A percentile compares a stretch with the other conserved stretches of the same genome.
Evolutionary conservation across 2,888 invertebrate species (phyloP).

Genomic region (Drosophila histrio): DNA sequence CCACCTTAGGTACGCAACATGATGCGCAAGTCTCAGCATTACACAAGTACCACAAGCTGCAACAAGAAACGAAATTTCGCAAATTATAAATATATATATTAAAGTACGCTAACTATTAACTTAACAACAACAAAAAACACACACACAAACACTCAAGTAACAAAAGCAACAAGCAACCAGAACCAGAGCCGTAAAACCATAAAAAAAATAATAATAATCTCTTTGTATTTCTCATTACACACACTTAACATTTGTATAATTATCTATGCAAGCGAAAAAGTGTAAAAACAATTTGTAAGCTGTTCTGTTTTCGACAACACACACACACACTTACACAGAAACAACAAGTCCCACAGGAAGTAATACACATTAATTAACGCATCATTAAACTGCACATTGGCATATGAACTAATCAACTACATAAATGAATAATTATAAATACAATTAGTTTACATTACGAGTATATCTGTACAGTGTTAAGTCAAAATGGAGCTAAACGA

Average conservation of each 20-base stretch:
- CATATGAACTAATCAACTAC: constrained; percentile 68
- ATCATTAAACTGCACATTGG: constrained; percentile 58
- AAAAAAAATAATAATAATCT: constrained; percentile 7
- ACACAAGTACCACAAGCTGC: constrained; percentile 71
- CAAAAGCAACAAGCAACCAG: constrained; percentile 27
- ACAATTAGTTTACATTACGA: constrained; percentile 73
- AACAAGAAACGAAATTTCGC: constrained; percentile 77
- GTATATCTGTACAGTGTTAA: constrained; percentile 77
- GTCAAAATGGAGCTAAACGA: constrained; percentile 69
- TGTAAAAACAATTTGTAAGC: constrained; percentile 26
- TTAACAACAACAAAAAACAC: constrained; percentile 46
- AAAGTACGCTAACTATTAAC: constrained; percentile 78
- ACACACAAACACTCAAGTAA: constrained; percentile 33
- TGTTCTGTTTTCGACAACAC: constrained; percentile 9
- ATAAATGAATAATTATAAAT: constrained; percentile 69
- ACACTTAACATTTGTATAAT: constrained; percentile 13
- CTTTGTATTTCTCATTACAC: constrained; percentile 20
- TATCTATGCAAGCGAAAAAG: constrained; percentile 21
- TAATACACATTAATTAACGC: constrained; percentile 44
- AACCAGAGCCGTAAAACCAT: constrained; percentile 28
- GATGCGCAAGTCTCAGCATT: constrained; percentile 81
- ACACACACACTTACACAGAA: neutral
- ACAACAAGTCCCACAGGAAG: constrained; percentile 10
- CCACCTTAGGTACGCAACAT: constrained; percentile 82
- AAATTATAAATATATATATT: constrained; percentile 77